phyloP scores from a whole-genome alignment of 2,797 vertebrate genomes.

The Limnodromus scolopaceus region DNA sequence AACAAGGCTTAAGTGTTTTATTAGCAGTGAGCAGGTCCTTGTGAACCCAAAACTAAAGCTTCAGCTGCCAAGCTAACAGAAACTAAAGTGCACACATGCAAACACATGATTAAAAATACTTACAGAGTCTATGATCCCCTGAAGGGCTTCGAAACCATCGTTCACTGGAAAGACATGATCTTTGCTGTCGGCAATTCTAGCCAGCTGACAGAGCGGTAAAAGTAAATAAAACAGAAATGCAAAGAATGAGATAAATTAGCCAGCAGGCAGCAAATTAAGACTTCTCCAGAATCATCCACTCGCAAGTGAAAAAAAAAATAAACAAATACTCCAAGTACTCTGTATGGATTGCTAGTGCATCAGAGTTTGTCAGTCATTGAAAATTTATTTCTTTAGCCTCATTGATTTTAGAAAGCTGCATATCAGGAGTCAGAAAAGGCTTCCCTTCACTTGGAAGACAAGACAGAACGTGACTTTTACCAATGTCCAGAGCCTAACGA shows the following conservation, averaged over 20 bases:
- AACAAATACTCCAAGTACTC: background rate
- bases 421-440: background rate
- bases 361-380: background rate
- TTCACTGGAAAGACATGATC: constrained; percentile 98
- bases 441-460: background rate
- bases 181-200: constrained; percentile 95
- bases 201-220: constrained; percentile 81
- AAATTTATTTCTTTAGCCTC: background rate
- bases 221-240: background rate
- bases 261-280: background rate
- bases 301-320: background rate
- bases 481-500: background rate
- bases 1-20: background rate
- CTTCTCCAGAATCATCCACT: background rate
- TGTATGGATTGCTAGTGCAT: background rate
- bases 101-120: constrained; percentile 61
- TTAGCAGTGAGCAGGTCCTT: background rate
- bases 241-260: background rate
- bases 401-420: background rate
- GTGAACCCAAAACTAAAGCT: background rate
- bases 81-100: background rate
- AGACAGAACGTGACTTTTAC: background rate
- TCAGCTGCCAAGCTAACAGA: background rate
- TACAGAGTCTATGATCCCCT: constrained; percentile 95
- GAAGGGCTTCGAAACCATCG: constrained; percentile 94